Percentiles rank a stretch among this genome's conserved stretches.
These are phyloP conservation scores for Anableps anableps DNA, from an alignment of 2,797 vertebrate genomes.

Conservation along the genomic window DNA sequence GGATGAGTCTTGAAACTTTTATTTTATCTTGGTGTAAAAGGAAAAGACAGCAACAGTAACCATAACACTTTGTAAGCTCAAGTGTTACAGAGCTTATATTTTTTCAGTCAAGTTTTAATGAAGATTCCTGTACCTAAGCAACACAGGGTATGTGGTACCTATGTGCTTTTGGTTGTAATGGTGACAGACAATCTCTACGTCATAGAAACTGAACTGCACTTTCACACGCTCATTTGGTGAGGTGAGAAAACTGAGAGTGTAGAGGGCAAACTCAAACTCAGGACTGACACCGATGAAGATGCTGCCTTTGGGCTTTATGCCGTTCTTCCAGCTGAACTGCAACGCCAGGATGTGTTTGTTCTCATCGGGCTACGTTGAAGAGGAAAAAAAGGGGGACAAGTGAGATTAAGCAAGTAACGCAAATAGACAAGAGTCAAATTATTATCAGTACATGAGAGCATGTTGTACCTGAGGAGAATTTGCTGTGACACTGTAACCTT, in stretches of 20 bases:
- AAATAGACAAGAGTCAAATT: background rate
- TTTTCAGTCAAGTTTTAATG: constrained; percentile 21
- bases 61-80: constrained; percentile 53
- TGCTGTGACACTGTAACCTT: constrained; percentile 81
- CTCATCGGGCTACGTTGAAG: constrained; percentile 78
- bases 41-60: constrained; percentile 78
- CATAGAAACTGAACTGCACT: constrained; percentile 84
- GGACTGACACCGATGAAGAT: constrained; percentile 87
- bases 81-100: constrained; percentile 14
- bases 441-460: background rate
- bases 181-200: constrained; percentile 86
- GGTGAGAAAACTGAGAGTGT: constrained; percentile 84
- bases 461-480: constrained; percentile 77
- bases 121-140: constrained; percentile 74
- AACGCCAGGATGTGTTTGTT: constrained; percentile 85
- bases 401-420: background rate
- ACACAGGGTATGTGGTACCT: constrained; percentile 85
- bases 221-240: constrained; percentile 83
- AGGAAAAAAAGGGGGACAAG: background rate
- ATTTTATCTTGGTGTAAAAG: constrained; percentile 79
- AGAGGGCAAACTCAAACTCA: constrained; percentile 85
- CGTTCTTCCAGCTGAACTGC: constrained; percentile 87
- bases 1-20: constrained; percentile 67
- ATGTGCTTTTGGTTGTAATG: constrained; percentile 86
- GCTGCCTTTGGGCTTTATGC: constrained; percentile 85